Base-by-base conservation (phyloP, 2,888 invertebrate species). In the Eupithecia centaureata region DNA sequence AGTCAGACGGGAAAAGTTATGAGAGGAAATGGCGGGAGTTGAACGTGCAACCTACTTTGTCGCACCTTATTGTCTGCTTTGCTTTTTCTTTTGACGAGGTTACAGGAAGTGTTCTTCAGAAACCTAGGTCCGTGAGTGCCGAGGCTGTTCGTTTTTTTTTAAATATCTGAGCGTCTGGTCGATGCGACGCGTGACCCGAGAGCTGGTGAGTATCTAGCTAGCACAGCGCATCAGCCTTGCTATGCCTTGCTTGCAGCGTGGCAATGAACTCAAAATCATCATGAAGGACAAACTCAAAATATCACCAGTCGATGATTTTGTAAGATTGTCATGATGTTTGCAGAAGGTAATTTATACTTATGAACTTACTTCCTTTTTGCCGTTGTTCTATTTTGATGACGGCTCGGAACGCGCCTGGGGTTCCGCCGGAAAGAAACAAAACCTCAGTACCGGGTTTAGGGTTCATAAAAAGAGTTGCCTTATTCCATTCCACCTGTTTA, bases 1-100 rank as follows among this genome's bases (percentile, higher is more conserved):
- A 90, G 89, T 86, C 83, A 84, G 82, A 85, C 54, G 80, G 79
- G 79, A 77, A 84, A 90, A 89, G 89, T 90, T 88, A 88, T 82
- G 85, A 77, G 86, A 88, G 92, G 91, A 91, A 91, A 90, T 89
- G 90, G 83, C 82, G 81, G 79, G 78, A 76, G 82, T 79, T 56
- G 80, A 76, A 81, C 77, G 76, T 74, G 57, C 51, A 76, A 73
- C 76, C 75, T 80, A 83, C 82, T 78, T 82, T 79, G 79, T 72
- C 72, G 77, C 76, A 84, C 83, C 57, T 67, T 65, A 83, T 83
- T 84, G 84, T 84, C 8, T 18, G 18, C 47, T 47, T 82, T 70
- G 84, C 81, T 59, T 81, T 82, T 74, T 86, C 84, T 70, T 79
- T 85, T 85, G 77, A 90, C 76, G 72, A 90, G 68, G 25, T 85